phyloP scores from a whole-genome alignment of 2,797 vertebrate species.

The Xerus rutilus region DNA sequence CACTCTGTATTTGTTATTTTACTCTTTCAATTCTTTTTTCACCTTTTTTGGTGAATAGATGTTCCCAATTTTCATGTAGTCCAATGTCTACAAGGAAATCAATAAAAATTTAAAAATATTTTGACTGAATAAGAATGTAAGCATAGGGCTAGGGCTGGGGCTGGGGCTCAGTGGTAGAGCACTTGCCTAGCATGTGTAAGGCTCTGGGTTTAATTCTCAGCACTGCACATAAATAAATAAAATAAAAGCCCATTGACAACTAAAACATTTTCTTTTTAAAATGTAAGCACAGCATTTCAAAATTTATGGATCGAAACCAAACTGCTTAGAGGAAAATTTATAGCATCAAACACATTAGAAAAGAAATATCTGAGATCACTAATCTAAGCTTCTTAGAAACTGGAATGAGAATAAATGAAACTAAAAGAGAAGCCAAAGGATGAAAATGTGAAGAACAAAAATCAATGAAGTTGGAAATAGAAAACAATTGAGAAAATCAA shows the following conservation, averaged over 20 bases:
- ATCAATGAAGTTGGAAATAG: neutral
- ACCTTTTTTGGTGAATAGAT: neutral
- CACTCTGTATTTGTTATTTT: constrained; percentile 2
- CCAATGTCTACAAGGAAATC: neutral
- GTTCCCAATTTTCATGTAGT: neutral
- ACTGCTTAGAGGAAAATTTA: neutral
- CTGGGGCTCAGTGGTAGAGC: too few species aligned
- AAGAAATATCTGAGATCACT: neutral
- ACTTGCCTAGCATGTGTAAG: too few species aligned
- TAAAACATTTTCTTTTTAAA: neutral
- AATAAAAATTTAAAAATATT: neutral
- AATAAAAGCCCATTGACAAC: too few species aligned
- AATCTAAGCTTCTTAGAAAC: neutral
- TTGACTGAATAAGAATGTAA: constrained; percentile 53
- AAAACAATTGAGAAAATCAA: neutral
- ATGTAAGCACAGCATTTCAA: neutral
- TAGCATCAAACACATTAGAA: neutral
- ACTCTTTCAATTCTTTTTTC: neutral
- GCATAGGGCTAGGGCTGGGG: neutral
- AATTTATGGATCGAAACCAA: neutral
- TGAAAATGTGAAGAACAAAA: constrained; percentile 4
- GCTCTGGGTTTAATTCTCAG: too few species aligned
- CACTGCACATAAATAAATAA: too few species aligned
- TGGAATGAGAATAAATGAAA: neutral
- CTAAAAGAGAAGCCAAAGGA: neutral